Conservation (phyloP, 2,888 invertebrate species). For the Clitarchus hookeri region DNA sequence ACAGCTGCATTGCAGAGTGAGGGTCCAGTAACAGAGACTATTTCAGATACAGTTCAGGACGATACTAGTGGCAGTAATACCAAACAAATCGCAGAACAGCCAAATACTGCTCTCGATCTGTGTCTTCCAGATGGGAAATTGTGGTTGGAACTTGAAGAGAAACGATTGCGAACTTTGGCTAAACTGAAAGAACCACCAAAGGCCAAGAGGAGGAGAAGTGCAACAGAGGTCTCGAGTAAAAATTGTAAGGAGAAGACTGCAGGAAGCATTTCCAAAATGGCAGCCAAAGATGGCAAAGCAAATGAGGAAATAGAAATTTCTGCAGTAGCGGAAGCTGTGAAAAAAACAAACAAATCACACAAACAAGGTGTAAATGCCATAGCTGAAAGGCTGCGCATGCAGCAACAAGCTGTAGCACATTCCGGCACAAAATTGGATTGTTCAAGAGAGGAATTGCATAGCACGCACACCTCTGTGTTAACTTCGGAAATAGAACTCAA, state of each 20-base stretch:
- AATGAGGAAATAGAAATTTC: background rate
- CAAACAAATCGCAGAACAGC: background rate
- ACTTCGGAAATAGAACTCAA: background rate
- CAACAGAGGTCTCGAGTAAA: background rate
- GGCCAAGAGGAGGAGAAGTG: background rate
- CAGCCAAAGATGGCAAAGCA: background rate
- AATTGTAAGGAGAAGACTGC: background rate
- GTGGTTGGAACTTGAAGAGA: constrained; percentile 28
- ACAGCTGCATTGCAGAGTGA: background rate
- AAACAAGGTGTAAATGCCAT: constrained; percentile 5
- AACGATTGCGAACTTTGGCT: constrained; percentile 28
- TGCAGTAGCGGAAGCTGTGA: background rate
- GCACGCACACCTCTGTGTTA: background rate
- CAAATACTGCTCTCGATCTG: background rate
- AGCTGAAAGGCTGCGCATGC: background rate
- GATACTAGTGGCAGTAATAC: background rate
- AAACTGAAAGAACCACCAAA: constrained; percentile 25
- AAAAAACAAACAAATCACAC: background rate
- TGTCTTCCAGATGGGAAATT: constrained; percentile 3
- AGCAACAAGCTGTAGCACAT: background rate
- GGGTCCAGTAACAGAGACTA: background rate
- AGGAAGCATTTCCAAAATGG: background rate
- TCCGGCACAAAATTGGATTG: background rate
- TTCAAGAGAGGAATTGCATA: background rate
- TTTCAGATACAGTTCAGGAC: background rate